A percentile compares a stretch with the other conserved stretches of the same genome.
Conservation (phyloP, 2,888 invertebrate genomes). For the Epinotia nisella region DNA sequence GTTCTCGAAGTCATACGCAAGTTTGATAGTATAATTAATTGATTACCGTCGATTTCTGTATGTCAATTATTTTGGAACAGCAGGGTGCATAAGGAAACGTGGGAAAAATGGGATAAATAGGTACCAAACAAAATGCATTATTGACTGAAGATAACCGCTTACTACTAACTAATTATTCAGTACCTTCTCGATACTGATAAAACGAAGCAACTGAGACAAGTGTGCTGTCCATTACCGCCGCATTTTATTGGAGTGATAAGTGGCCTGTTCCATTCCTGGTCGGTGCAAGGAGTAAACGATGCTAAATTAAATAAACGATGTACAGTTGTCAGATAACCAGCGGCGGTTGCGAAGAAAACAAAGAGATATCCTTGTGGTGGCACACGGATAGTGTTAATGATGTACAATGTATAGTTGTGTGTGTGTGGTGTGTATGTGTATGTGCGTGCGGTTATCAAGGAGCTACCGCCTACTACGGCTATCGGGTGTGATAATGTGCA, state of each 20-base stretch:
- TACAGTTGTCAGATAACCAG: slow-evolving; percentile 66
- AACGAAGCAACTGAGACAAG: slow-evolving; percentile 24
- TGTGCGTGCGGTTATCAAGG: slow-evolving; percentile 55
- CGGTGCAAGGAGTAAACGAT: slow-evolving; percentile 51
- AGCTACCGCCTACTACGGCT: slow-evolving; percentile 71
- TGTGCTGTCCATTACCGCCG: slow-evolving; percentile 16
- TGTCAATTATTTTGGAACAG: neutral
- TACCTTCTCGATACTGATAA: slow-evolving; percentile 28
- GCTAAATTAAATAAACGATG: slow-evolving; percentile 65
- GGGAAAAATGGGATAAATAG: slow-evolving; percentile 7
- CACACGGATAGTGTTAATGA: slow-evolving; percentile 44
- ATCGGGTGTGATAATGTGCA: slow-evolving; percentile 73
- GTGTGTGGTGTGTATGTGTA: slow-evolving; percentile 41
- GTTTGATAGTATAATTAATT: too few relatives aligned
- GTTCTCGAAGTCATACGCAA: too few relatives aligned
- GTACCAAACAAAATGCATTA: slow-evolving; percentile 16
- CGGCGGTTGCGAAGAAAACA: slow-evolving; percentile 72
- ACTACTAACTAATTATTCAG: slow-evolving; percentile 34
- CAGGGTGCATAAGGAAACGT: neutral
- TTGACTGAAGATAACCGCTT: slow-evolving; percentile 38
- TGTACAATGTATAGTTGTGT: slow-evolving; percentile 39
- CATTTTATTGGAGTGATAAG: slow-evolving; percentile 39
- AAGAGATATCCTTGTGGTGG: slow-evolving; percentile 67
- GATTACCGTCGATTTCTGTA: neutral
- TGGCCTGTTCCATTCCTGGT: slow-evolving; percentile 41